phyloP scores from a whole-genome alignment of 2,888 invertebrate species.

The Ophioninae sp. region DNA sequence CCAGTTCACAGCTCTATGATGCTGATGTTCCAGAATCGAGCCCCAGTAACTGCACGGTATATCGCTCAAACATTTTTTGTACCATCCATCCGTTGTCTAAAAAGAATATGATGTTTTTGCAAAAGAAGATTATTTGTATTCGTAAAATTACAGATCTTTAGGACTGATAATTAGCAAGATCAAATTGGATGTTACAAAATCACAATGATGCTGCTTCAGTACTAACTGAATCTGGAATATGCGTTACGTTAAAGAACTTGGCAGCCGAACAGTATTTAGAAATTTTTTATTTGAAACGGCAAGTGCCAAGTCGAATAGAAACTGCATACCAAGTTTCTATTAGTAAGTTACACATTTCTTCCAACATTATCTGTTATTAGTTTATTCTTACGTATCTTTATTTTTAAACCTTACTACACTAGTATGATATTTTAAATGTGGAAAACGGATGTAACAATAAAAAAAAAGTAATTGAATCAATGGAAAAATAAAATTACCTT shows the following conservation, averaged over 20 bases:
- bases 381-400: no score
- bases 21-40: constrained; percentile 68
- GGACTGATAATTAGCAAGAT: no score
- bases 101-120: not conserved
- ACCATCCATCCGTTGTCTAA: constrained; percentile 69
- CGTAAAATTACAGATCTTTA: not conserved
- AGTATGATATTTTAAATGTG: not conserved
- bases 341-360: not conserved
- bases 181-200: no score
- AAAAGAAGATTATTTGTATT: not conserved
- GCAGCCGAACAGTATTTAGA: no score
- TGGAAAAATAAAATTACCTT: constrained; percentile 61
- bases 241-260: no score
- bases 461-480: not conserved
- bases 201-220: no score
- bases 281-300: no score
- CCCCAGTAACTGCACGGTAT: constrained; percentile 67
- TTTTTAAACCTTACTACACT: not conserved
- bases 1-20: constrained; percentile 36
- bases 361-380: not conserved
- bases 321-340: no score
- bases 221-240: no score
- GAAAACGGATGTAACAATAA: not conserved
- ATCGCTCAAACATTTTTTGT: constrained; percentile 68
- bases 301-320: no score